Evolutionary conservation across 2,888 invertebrate species (phyloP).

Genomic region (Leptothorax acervorum): DNA sequence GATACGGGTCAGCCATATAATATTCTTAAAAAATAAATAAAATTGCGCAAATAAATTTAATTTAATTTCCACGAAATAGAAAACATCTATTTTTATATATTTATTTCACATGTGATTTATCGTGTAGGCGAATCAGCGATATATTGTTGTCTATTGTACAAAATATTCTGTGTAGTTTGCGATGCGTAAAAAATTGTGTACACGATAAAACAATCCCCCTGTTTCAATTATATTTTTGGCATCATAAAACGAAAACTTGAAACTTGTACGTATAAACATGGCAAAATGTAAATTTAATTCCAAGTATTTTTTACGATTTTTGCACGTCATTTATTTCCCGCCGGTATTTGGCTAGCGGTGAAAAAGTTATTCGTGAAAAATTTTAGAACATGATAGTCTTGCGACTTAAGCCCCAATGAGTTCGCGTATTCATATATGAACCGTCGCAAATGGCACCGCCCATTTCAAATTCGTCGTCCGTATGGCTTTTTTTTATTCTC

Average conservation of each 20-base stretch:
- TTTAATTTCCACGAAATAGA: neutral
- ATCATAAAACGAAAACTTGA: neutral
- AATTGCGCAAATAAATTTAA: neutral
- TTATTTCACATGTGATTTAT: constrained; percentile 14
- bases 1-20: neutral
- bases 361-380: neutral
- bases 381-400: neutral
- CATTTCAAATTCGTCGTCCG: neutral
- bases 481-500: neutral
- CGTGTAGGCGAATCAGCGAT: neutral
- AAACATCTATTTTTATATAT: neutral
- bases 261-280: neutral
- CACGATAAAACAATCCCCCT: neutral
- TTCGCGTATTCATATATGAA: neutral
- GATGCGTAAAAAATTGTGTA: neutral
- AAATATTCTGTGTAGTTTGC: neutral
- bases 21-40: neutral
- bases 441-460: neutral
- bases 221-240: neutral
- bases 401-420: neutral
- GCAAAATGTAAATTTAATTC: neutral
- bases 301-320: neutral
- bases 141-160: constrained; percentile 2
- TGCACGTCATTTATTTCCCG: neutral
- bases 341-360: neutral